Conservation (phyloP, 2,888 invertebrate species). For the Drosophila fulvimacula region DNA sequence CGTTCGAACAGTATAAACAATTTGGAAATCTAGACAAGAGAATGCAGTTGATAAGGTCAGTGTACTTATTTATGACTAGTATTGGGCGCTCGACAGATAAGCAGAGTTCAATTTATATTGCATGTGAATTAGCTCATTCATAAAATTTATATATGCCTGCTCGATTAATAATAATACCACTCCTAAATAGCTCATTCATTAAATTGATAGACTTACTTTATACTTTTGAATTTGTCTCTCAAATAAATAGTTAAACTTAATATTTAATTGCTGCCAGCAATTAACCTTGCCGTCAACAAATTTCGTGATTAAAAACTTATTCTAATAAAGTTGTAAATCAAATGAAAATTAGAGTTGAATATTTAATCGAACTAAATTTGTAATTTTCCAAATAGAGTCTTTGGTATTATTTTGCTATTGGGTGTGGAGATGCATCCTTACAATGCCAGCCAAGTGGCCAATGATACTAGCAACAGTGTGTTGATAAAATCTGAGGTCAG, state of each 20-base stretch:
- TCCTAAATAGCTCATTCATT: neutral
- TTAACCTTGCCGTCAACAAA: conserved; percentile 17
- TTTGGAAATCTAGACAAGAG: conserved; percentile 3
- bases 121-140: conserved; percentile 8
- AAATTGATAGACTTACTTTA: neutral
- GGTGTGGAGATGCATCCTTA: conserved; percentile 5
- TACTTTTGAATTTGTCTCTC: neutral
- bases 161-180: neutral
- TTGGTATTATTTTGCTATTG: neutral
- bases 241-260: neutral
- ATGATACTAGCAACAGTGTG: conserved; percentile 12
- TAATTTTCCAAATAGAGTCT: neutral
- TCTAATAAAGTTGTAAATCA: neutral
- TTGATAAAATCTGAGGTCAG: conserved; percentile 38
- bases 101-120: conserved; percentile 10
- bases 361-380: neutral
- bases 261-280: conserved; percentile 41
- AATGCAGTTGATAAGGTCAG: conserved; percentile 54
- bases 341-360: neutral
- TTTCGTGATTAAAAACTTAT: conserved; percentile 21
- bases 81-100: conserved; percentile 31
- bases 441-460: conserved; percentile 4
- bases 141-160: conserved; percentile 1
- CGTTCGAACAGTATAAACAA: conserved; percentile 11
- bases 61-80: conserved; percentile 18